Percentiles rank a stretch among this genome's conserved stretches.
Conservation (phyloP, 1,140 invertebrate genomes). For the Drosophila nikananu region DNA sequence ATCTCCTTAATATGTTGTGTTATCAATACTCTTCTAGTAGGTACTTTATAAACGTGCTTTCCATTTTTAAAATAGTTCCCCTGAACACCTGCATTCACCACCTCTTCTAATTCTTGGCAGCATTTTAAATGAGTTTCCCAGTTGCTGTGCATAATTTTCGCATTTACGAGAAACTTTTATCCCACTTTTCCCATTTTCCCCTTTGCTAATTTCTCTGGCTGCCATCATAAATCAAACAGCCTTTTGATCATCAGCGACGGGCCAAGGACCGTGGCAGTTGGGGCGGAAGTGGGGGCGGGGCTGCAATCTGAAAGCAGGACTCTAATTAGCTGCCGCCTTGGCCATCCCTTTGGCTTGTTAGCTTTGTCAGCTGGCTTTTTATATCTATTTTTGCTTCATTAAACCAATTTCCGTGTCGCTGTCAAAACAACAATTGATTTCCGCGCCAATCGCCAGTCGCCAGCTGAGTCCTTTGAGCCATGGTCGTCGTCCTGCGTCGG, state of each 20-base stretch:
- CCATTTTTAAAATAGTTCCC: slow-evolving; percentile 1
- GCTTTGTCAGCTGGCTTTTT: slow-evolving; percentile 75
- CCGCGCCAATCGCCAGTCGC: slow-evolving; percentile 72
- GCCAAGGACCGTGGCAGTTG: slow-evolving; percentile 10
- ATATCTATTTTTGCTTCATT: slow-evolving; percentile 83
- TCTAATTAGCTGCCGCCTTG: slow-evolving; percentile 73
- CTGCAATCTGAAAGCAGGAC: slow-evolving; percentile 68
- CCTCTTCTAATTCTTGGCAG: slow-evolving; percentile 34
- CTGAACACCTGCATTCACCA: slow-evolving; percentile 11
- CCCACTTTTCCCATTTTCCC: slow-evolving; percentile 25
- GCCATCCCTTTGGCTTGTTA: slow-evolving; percentile 68
- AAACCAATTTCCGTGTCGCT: slow-evolving; percentile 83
- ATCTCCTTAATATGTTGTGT: background rate
- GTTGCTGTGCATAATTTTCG: slow-evolving; percentile 73
- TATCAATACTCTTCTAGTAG: background rate
- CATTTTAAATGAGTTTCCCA: slow-evolving; percentile 76
- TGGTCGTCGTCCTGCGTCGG: slow-evolving; percentile 1
- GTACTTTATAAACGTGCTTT: background rate
- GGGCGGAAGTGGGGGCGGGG: slow-evolving; percentile 5
- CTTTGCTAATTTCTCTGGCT: slow-evolving; percentile 69
- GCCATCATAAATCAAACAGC: slow-evolving; percentile 80
- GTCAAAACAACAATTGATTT: slow-evolving; percentile 84
- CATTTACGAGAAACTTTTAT: slow-evolving; percentile 72
- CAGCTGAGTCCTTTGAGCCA: slow-evolving; percentile 56
- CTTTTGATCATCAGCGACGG: slow-evolving; percentile 72